Percentiles rank a stretch among this genome's conserved stretches.
Evolutionary conservation across 1,140 invertebrate species (phyloP).

Genomic region (Calosoma granatense): DNA sequence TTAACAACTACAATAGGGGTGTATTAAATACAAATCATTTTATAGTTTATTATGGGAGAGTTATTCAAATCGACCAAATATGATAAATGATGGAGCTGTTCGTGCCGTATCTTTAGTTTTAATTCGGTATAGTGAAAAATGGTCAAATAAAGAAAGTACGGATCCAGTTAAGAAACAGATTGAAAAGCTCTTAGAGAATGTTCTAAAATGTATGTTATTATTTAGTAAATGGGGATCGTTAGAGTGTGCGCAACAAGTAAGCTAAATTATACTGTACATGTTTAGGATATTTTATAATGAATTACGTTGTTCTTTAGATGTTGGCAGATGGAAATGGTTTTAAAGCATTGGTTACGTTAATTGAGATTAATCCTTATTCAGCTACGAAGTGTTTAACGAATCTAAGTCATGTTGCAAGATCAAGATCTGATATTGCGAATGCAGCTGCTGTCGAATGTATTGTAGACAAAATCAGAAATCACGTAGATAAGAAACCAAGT

Average conservation of each 20-base stretch:
- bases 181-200: not conserved
- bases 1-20: no score
- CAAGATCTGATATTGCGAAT: slow-evolving; percentile 3
- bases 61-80: not conserved
- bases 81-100: not conserved
- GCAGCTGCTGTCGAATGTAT: not conserved
- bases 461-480: not conserved
- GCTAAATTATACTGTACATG: not conserved
- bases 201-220: not conserved
- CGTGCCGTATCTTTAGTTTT: not conserved
- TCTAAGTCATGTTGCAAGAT: not conserved
- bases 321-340: slow-evolving; percentile 1
- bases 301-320: not conserved
- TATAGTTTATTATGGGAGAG: not conserved
- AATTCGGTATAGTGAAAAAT: not conserved
- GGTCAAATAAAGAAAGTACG: not conserved
- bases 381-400: not conserved
- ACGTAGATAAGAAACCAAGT: not conserved
- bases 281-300: no score
- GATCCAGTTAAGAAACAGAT: not conserved
- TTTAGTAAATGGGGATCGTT: not conserved
- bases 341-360: not conserved
- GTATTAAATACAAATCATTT: no score
- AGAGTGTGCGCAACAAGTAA: slow-evolving; percentile 2
- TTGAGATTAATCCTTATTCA: not conserved